Percentiles rank a stretch among this genome's conserved stretches.
phyloP scores from a whole-genome alignment of 2,888 invertebrate genomes.

The Polyommatus icarus region DNA sequence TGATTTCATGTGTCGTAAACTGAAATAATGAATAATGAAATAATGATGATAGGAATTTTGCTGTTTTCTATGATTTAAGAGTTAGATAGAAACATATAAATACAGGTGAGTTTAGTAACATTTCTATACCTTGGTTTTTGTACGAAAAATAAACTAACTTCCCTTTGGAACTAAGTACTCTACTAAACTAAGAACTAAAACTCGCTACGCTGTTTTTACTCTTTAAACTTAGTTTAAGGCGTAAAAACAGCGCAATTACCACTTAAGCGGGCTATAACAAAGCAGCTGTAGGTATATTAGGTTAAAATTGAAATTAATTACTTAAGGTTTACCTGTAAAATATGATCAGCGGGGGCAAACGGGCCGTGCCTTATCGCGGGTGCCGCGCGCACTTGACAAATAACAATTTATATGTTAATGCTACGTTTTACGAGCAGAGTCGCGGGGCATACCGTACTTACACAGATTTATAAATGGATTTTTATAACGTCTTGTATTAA shows the following conservation, averaged over 20 bases:
- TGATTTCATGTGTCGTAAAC: constrained; percentile 19
- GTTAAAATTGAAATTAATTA: constrained; percentile 21
- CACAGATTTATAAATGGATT: constrained; percentile 31
- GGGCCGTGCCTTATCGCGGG: constrained; percentile 51
- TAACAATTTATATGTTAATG: constrained; percentile 65
- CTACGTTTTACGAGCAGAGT: constrained; percentile 34
- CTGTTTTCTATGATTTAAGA: background rate
- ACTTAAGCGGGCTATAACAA: background rate
- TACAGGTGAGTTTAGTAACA: background rate
- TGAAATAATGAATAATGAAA: constrained; percentile 18
- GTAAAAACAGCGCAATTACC: background rate
- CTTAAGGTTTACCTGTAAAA: constrained; percentile 28
- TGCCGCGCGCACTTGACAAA: constrained; percentile 47
- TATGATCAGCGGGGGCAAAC: constrained; percentile 25
- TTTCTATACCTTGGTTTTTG: too few relatives aligned
- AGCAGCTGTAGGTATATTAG: background rate
- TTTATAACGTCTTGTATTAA: constrained; percentile 12
- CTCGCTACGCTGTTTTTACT: too few relatives aligned
- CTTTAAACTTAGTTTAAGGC: background rate
- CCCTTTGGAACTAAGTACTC: too few relatives aligned
- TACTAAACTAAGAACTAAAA: too few relatives aligned
- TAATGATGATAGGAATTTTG: background rate
- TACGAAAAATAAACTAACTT: too few relatives aligned
- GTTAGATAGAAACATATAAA: background rate
- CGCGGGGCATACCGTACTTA: constrained; percentile 37